Percentiles rank a stretch among this genome's conserved stretches.
Conservation (phyloP, 2,113 vertebrate genomes). For the Triplophysa rosa region DNA sequence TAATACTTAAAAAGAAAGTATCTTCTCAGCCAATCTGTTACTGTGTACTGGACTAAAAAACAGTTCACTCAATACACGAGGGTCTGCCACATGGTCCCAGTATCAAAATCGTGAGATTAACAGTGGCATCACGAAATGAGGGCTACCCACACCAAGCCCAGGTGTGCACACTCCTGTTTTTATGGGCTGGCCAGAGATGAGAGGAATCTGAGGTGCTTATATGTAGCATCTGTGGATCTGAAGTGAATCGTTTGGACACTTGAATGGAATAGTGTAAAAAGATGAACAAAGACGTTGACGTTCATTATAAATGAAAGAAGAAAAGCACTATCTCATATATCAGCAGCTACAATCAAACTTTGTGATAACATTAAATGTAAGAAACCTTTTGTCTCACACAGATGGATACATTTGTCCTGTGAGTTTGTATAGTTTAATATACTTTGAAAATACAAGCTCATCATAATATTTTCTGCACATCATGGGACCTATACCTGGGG, state of each 20-base stretch:
- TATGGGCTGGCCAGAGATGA: conserved; percentile 29
- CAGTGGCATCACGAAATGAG: conserved; percentile 43
- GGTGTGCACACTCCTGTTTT: conserved; percentile 48
- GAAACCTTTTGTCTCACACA: not conserved
- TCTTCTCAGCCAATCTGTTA: not conserved
- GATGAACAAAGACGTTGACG: not conserved
- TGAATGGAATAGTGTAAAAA: conserved; percentile 17
- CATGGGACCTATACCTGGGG: not conserved
- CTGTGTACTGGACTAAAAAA: conserved; percentile 7
- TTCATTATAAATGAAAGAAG: conserved; percentile 33
- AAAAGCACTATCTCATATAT: not conserved
- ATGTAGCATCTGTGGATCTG: conserved; percentile 19
- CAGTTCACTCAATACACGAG: not conserved
- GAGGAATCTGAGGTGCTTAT: conserved; percentile 16
- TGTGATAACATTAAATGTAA: not conserved
- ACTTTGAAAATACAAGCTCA: not conserved
- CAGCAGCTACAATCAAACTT: conserved; percentile 8
- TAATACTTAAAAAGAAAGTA: not conserved
- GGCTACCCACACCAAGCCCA: conserved; percentile 57
- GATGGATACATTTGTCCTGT: no score
- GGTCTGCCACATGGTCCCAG: conserved; percentile 33
- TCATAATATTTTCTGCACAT: not conserved
- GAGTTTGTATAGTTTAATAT: not conserved
- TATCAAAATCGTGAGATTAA: conserved; percentile 41
- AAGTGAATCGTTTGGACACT: conserved; percentile 44